phyloP scores from a whole-genome alignment of 2,888 invertebrate genomes.

The Oeneis ivallda region DNA sequence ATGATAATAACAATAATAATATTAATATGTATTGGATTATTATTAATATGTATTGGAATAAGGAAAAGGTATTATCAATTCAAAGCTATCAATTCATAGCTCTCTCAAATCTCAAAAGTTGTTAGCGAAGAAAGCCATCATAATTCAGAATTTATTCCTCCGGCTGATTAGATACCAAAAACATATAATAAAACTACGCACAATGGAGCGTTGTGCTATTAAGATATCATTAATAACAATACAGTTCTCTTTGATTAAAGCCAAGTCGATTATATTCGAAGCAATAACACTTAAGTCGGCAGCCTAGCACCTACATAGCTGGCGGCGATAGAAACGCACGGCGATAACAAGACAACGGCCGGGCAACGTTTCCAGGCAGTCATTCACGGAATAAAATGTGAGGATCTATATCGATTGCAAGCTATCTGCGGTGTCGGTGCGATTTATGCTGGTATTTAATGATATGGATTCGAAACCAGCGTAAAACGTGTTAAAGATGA shows the following conservation, averaged over 20 bases:
- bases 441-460: not conserved
- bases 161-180: constrained; percentile 1
- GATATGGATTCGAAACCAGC: not conserved
- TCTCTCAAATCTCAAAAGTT: not conserved
- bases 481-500: too few species aligned
- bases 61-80: not conserved
- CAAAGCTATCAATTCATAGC: not conserved
- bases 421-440: constrained; percentile 16
- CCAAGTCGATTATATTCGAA: constrained; percentile 10
- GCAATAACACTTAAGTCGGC: constrained; percentile 10
- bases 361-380: constrained; percentile 23
- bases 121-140: not conserved
- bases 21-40: not conserved
- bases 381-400: constrained; percentile 29
- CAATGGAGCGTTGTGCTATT: not conserved
- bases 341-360: constrained; percentile 28
- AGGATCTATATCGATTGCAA: constrained; percentile 24
- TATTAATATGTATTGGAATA: not conserved
- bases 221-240: constrained; percentile 11
- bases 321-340: constrained; percentile 22
- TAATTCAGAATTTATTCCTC: not conserved
- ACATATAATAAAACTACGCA: not conserved
- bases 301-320: constrained; percentile 24
- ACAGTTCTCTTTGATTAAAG: constrained; percentile 5
- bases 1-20: not conserved